phyloP scores from a whole-genome alignment of 2,888 invertebrate species.

The Nomada hirtipes region DNA sequence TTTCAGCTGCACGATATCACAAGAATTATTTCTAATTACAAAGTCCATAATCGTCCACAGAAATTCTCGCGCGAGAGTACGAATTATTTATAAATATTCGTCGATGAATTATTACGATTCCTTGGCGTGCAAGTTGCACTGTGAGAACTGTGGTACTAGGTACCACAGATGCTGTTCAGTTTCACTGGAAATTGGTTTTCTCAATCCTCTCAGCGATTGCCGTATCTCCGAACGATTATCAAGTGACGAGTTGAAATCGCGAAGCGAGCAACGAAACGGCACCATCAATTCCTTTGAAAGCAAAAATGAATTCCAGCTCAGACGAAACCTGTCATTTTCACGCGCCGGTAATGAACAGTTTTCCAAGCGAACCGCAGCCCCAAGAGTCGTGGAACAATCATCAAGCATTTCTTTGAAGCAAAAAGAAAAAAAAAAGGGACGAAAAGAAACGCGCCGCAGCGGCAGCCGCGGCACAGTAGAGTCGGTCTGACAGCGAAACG shows the following conservation, averaged over 20 bases:
- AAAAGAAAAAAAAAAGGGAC: background rate
- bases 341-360: conserved; percentile 31
- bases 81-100: conserved; percentile 55
- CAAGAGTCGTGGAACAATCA: conserved; percentile 19
- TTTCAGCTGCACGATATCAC: background rate
- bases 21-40: too few relatives aligned
- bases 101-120: conserved; percentile 51
- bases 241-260: too few relatives aligned
- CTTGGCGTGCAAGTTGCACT: background rate
- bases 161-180: too few relatives aligned
- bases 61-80: conserved; percentile 12
- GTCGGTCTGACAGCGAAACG: background rate
- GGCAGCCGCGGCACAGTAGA: background rate
- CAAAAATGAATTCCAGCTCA: background rate
- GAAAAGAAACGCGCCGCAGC: background rate
- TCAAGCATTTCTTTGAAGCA: background rate
- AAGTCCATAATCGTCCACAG: conserved; percentile 2
- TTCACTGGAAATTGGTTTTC: too few relatives aligned
- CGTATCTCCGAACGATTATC: too few relatives aligned
- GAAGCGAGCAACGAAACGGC: background rate
- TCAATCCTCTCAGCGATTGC: too few relatives aligned
- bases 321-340: conserved; percentile 27
- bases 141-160: too few relatives aligned
- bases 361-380: background rate
- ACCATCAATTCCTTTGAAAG: background rate